Evolutionary conservation across 1,140 invertebrate species (phyloP).

Genomic region (Stratiolaelaps scimitus): DNA sequence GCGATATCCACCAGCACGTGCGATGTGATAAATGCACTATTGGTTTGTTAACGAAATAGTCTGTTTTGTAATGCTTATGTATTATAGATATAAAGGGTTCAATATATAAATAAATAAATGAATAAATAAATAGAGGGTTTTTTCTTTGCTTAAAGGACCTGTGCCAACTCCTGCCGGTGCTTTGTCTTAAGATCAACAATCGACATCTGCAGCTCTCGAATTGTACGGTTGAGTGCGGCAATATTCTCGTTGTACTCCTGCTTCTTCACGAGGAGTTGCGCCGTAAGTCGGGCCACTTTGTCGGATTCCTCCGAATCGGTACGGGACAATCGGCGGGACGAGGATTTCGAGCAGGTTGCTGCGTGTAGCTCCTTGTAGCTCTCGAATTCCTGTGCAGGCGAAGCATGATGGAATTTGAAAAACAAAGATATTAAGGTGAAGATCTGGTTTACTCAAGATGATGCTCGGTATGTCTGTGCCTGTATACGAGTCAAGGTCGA

Average conservation of each 20-base stretch:
- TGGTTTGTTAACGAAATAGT: too few species aligned
- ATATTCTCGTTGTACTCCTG: constrained; percentile 20
- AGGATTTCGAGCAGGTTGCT: not conserved
- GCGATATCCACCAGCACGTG: too few species aligned
- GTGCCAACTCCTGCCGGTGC: constrained; percentile 9
- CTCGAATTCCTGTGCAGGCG: constrained; percentile 5
- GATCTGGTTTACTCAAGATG: too few species aligned
- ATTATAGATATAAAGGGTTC: too few species aligned
- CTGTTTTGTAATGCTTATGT: too few species aligned
- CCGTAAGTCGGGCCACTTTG: not conserved
- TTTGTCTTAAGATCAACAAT: constrained; percentile 17
- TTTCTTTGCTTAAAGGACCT: not conserved
- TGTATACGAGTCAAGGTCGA: too few species aligned
- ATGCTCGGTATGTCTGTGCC: too few species aligned
- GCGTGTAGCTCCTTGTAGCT: constrained; percentile 22
- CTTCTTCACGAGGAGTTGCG: constrained; percentile 22
- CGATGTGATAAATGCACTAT: too few species aligned
- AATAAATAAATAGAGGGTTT: too few species aligned
- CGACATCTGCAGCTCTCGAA: constrained; percentile 15
- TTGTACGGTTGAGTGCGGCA: constrained; percentile 14
- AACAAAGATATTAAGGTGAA: too few species aligned
- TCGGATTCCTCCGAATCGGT: constrained; percentile 23
- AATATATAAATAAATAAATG: too few species aligned
- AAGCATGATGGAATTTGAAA: too few species aligned
- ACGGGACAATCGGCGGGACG: not conserved